Evolutionary conservation across 2,113 vertebrate species (phyloP).

Genomic region (Semnopithecus entellus): DNA sequence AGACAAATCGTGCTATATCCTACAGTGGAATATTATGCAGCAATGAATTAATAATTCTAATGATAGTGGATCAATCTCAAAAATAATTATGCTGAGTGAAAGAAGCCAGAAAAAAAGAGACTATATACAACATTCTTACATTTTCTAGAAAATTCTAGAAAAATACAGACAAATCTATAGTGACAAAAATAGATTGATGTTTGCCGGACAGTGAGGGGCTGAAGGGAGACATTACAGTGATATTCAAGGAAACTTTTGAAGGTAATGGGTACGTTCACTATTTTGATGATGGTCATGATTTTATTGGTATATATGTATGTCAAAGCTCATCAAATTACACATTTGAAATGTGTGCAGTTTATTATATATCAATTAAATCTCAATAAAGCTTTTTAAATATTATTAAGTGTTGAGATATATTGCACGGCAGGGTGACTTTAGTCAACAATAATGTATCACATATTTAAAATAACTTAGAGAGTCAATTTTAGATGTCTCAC

Average conservation of each 20-base stretch:
- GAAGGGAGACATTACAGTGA: fast-evolving
- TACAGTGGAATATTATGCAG: not conserved
- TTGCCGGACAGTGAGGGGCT: not conserved
- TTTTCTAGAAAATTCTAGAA: not conserved
- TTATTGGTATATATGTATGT: not conserved
- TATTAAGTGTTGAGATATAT: not conserved
- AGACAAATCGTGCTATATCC: not conserved
- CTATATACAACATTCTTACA: not conserved
- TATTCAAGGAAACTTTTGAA: not conserved
- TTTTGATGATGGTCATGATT: not conserved
- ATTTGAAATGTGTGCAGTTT: not conserved
- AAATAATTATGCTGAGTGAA: not conserved
- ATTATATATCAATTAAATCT: not conserved
- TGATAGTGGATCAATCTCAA: not conserved
- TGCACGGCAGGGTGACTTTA: not conserved
- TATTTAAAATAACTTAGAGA: not conserved
- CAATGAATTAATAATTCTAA: not conserved
- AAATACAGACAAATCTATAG: not conserved
- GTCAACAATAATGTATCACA: not conserved
- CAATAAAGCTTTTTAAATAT: not conserved
- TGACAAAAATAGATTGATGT: not conserved
- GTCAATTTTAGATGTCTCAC: not conserved
- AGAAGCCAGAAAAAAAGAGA: not conserved
- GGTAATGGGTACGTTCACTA: not conserved
- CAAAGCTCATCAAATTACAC: not conserved